phyloP scores from a whole-genome alignment of 1,140 invertebrate genomes.

The Nephotettix cincticeps region DNA sequence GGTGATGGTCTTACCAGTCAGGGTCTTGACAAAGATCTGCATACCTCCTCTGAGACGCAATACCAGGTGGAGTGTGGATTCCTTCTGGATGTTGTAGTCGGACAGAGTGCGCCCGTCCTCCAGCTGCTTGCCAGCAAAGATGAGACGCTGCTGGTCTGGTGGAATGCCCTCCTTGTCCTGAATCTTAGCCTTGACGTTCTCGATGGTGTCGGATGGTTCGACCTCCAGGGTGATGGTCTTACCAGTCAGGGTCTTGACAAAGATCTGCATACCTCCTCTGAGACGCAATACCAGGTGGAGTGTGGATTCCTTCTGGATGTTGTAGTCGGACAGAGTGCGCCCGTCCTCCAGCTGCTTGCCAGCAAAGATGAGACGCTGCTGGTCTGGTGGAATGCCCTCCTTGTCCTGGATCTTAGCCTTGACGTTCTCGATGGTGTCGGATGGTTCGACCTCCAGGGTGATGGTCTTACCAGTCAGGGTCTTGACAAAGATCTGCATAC shows the following conservation, averaged over 20 bases:
- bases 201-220: slow-evolving; percentile 87
- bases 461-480: slow-evolving; percentile 86
- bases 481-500: slow-evolving; percentile 84
- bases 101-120: slow-evolving; percentile 73
- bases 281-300: slow-evolving; percentile 89
- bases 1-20: slow-evolving; percentile 86
- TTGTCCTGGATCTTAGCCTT: slow-evolving; percentile 83
- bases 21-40: slow-evolving; percentile 83
- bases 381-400: slow-evolving; percentile 82
- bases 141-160: slow-evolving; percentile 66
- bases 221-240: slow-evolving; percentile 75
- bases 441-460: slow-evolving; percentile 76
- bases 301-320: slow-evolving; percentile 92
- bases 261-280: slow-evolving; percentile 96
- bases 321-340: slow-evolving; percentile 85
- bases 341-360: slow-evolving; percentile 95
- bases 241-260: slow-evolving; percentile 90
- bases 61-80: slow-evolving; percentile 76
- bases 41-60: slow-evolving; percentile 66
- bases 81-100: slow-evolving; percentile 77
- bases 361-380: slow-evolving; percentile 83
- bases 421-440: slow-evolving; percentile 87
- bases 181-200: slow-evolving; percentile 94
- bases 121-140: slow-evolving; percentile 77
- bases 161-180: slow-evolving; percentile 67